phyloP scores from a whole-genome alignment of 2,888 invertebrate genomes.

The Zaprionus lineosus region DNA sequence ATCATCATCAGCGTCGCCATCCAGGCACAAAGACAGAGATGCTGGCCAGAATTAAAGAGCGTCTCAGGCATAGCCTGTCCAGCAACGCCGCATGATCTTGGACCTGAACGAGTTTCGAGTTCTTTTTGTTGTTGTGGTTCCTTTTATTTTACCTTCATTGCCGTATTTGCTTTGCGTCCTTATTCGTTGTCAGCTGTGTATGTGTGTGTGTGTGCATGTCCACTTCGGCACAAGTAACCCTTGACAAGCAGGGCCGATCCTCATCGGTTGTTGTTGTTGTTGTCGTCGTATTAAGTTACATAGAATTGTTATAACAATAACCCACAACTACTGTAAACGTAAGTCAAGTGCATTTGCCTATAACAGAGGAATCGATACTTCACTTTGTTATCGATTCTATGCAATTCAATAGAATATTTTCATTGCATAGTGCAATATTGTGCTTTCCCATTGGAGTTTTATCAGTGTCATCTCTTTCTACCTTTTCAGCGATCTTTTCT shows the following conservation, averaged over 20 bases:
- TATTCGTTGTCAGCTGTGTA: slow-evolving; percentile 49
- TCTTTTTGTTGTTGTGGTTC: slow-evolving; percentile 20
- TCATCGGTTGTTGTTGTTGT: slow-evolving; percentile 28
- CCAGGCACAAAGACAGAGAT: slow-evolving; percentile 21
- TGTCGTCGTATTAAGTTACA: slow-evolving; percentile 39
- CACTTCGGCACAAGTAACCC: slow-evolving; percentile 46
- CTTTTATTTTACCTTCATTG: slow-evolving; percentile 23
- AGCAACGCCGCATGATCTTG: slow-evolving; percentile 49
- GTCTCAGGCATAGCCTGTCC: slow-evolving; percentile 34
- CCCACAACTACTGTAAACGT: not conserved
- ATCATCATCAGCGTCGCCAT: slow-evolving; percentile 46
- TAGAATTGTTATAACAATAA: slow-evolving; percentile 9
- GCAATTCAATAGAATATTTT: not conserved
- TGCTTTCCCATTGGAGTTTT: slow-evolving; percentile 3
- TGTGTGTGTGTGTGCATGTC: slow-evolving; percentile 15
- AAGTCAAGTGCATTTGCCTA: slow-evolving; percentile 40
- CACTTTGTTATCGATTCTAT: slow-evolving; percentile 21
- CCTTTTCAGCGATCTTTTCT: slow-evolving; percentile 1
- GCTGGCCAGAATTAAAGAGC: slow-evolving; percentile 43
- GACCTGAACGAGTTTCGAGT: slow-evolving; percentile 60
- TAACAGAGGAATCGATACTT: slow-evolving; percentile 31
- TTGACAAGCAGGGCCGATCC: slow-evolving; percentile 46
- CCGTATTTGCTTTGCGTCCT: slow-evolving; percentile 69
- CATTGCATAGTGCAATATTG: slow-evolving; percentile 1
- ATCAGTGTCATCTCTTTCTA: slow-evolving; percentile 27